Base-by-base conservation (phyloP, 2,888 invertebrate species). In the Acleris cristana region DNA sequence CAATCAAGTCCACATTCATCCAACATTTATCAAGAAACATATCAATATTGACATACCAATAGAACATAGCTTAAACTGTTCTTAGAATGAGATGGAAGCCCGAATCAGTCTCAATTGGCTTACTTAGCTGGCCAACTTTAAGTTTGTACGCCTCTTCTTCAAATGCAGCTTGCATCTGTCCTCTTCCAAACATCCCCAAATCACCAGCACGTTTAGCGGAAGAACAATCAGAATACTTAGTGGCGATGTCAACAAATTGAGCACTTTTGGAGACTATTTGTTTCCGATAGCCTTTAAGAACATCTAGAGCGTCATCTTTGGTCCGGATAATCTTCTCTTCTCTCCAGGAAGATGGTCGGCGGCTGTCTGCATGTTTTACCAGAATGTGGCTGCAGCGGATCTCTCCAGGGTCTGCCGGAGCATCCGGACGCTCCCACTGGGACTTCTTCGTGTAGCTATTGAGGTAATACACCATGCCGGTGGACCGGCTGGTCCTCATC, bases 151-250 rank as follows among this genome's bases (percentile, higher is more conserved):
- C 96, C 54, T 98, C 99, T 74, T 99, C 98, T 88, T 99, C 99
- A 87, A 99, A 99, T 0, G 99, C 96, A 73, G 97, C 97, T 87
- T 99, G 99, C 99, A 99, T 99, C 71, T 98, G 97, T 3, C 98
- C 94, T 73, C 96, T 95, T 12, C 96, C 96, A 88, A 99, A 99
- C 72, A 96, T 95, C 1, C 99, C 99, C 69, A 99, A 94, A 85
- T 99, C 99, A 0, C 99, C 99, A 10, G 98, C 98, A 44, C 97
- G 95, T 79, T 97, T 98, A 1, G 99, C 99, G 0, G 99, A 99
- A 71, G 98, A 98, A 85, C 99, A 99, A 84, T 99, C 99, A n/a
- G 99, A 99, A 87, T 95, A 98, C 85, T 98, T 96, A 7, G 95
- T 94, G 1, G 99, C 99, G 53, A 99, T 88, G 71, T 98, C 98